Base-by-base conservation (phyloP, 1,140 invertebrate genomes). In the Calliphora vicina region DNA sequence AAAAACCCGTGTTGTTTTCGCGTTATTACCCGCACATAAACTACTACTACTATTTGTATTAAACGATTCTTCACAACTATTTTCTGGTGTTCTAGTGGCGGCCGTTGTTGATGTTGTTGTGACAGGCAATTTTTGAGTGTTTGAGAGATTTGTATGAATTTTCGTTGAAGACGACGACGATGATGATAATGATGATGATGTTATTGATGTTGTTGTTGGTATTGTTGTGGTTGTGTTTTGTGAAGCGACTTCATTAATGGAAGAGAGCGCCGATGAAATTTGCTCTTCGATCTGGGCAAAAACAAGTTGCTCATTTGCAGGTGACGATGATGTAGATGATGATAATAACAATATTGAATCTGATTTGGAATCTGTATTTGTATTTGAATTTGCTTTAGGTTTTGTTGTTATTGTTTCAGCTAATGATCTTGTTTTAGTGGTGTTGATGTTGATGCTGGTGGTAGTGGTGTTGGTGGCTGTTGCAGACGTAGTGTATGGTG, bases 21-120 rank as follows among this genome's bases (percentile, higher is more conserved):
- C 80, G 50, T 57, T 81, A 45, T 81, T 67, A 67, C 15, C 80
- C 45, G 80, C 80, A 67, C 45, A 20, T 67, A 81, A 81, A 81
- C 57, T 81, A 81, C 80, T 81, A 61, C 29, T 61, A 81, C 80
- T 81, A 61, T 26, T 61, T 9, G 80, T 78, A 78, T 78, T 61
- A 5, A 67, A 42, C 80, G 45, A 67, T 57, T 81, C 35, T 35
- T 35, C 80, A 25, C 80, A 57, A 81, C 80, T 81, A 81, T 35
- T 78, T 78, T 78, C 74, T 42, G 42, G 42, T n/a, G 25, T 42
- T 45, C 35, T 78, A 43, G n/a, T 67, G 20, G 61, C 61, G 15
- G 17, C n/a, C n/a, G 45, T 17, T 57, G 45, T 57, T 67, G 20
- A 67, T 67, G n/a, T 67, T 67, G 61, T 67, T 67, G 61, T 67